A percentile compares a stretch with the other conserved stretches of the same genome.
Conservation (phyloP, 2,113 vertebrate genomes). For the Abramis brama region DNA sequence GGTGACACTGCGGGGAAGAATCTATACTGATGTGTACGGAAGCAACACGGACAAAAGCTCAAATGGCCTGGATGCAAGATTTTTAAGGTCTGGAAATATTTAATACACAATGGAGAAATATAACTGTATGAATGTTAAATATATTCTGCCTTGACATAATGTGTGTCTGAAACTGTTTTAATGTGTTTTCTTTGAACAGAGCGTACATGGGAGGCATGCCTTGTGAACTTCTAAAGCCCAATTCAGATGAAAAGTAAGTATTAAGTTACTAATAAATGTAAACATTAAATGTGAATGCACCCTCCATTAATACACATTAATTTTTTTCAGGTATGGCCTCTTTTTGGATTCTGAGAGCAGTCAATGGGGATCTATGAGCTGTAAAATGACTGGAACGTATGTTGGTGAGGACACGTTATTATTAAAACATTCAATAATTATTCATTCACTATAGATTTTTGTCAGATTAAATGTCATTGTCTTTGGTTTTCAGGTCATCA, state of each 20-base stretch:
- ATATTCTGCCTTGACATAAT: neutral
- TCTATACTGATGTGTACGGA: conserved; percentile 82
- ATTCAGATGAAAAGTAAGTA: conserved; percentile 84
- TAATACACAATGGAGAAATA: neutral
- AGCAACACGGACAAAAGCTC: conserved; percentile 77
- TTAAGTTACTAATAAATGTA: neutral
- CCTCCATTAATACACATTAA: neutral
- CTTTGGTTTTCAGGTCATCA: conserved; percentile 78
- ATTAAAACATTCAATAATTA: neutral
- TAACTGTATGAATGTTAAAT: neutral
- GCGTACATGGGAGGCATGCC: conserved; percentile 84
- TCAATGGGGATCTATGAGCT: conserved; percentile 75
- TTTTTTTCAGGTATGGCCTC: conserved; percentile 72
- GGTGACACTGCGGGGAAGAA: conserved; percentile 75
- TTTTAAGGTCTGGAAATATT: conserved; percentile 77
- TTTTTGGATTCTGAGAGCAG: conserved; percentile 61
- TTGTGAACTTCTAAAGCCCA: conserved; percentile 78
- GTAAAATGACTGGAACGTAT: conserved; percentile 80
- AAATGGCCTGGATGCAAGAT: conserved; percentile 75
- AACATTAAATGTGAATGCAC: neutral
- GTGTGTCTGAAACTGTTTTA: neutral
- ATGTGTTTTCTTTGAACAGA: conserved; percentile 63
- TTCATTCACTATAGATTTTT: neutral
- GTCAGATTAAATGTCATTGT: neutral
- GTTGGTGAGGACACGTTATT: conserved; percentile 73